Evolutionary conservation across 2,797 vertebrate genomes (phyloP), one percentile per base, ranked within the genome.

Genomic region (Acanthiza pusilla): DNA sequence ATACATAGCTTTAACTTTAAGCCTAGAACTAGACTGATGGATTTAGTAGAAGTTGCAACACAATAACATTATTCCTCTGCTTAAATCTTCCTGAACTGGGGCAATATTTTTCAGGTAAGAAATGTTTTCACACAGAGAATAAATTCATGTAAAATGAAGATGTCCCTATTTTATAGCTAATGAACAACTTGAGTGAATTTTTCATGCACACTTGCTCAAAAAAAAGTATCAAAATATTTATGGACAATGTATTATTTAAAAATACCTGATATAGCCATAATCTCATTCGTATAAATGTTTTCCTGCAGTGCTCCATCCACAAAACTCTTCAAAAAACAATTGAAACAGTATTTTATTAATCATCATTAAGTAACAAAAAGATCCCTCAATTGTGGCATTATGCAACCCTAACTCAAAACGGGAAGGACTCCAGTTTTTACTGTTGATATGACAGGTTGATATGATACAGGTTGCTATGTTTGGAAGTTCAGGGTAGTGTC

Each of bases 41-140:
- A 85, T 80, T 84, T 87, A 84, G 42, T 48, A 68, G 57, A 94
- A 73, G 30, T 23, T 85, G 42, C 66, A 92, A 34, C 3, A 15
- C 7, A 38, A 30, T 72, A 75, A 63, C 13, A 38, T 48, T 27
- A 60, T 63, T 91, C 71, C 76, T 84, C 51, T 65, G 25, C 48
- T 58, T 36, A 67, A 36, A 51, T 18, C 54, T 73, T 84, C 30
- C 17, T 77, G 22, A 78, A 67, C 40, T 66, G 34, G 15, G 19
- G 23, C 62, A 83, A 25, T 61, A 77, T 45, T 73, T 77, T 84
- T 32, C 26, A 22, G 42, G 22, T 50, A 66, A 93, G 66, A 94
- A 94, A 93, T 76, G 63, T 77, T 95, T 89, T 81, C 79, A 96
- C 55, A 87, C 6, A 85, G 75, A 67, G 16, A 94, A 73, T 2